Evolutionary conservation across 2,797 vertebrate genomes (phyloP).

Genomic region (Acrossocheilus wenchowensis): DNA sequence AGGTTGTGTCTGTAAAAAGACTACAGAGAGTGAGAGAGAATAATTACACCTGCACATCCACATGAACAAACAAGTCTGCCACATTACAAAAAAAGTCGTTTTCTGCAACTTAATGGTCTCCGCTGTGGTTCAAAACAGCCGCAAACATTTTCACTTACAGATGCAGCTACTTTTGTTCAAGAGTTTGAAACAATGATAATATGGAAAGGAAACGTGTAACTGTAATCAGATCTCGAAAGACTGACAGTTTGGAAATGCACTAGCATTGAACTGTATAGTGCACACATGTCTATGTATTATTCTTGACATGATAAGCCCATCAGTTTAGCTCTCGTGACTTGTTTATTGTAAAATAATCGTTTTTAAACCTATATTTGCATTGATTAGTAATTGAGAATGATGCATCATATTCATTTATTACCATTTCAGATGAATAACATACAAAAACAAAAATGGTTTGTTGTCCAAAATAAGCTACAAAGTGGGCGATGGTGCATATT

Average conservation of each 20-base stretch:
- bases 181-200: neutral
- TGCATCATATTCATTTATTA: neutral
- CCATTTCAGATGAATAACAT: neutral
- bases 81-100: slow-evolving; percentile 32
- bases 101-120: slow-evolving; percentile 9
- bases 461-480: neutral
- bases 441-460: neutral
- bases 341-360: neutral
- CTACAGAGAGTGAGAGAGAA: neutral
- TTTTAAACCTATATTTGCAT: neutral
- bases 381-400: neutral
- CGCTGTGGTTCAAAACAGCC: slow-evolving; percentile 12
- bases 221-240: neutral
- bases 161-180: neutral
- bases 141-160: slow-evolving; percentile 4
- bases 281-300: neutral
- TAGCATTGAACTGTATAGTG: neutral
- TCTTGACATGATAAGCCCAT: neutral
- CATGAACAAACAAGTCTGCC: neutral
- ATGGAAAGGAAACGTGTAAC: neutral
- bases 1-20: neutral
- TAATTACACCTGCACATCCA: neutral
- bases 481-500: neutral
- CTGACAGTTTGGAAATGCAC: neutral
- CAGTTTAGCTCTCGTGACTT: neutral